phyloP scores from a whole-genome alignment of 2,797 vertebrate species.

The Trachops cirrhosus region DNA sequence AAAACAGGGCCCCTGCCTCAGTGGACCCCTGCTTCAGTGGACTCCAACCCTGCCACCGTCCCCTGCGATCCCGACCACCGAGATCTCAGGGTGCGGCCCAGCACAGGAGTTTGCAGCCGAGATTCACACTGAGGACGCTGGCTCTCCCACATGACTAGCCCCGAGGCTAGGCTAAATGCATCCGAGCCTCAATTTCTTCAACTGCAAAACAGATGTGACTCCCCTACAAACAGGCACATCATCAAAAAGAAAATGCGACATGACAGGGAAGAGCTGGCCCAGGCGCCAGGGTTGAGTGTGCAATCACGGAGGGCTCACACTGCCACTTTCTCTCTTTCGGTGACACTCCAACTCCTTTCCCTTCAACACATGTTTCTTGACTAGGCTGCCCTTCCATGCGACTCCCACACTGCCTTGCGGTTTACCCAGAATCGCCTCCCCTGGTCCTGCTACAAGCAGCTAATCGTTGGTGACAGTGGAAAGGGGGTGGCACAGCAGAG shows the following conservation, averaged over 20 bases:
- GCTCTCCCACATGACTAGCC: not conserved
- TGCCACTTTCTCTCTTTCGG: not conserved
- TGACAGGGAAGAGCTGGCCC: not conserved
- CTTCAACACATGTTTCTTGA: not conserved
- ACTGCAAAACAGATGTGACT: not conserved
- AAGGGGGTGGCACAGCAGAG: not conserved
- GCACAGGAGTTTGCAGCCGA: not conserved
- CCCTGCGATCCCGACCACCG: not conserved
- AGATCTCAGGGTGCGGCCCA: not conserved
- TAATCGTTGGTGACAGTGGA: too few relatives aligned
- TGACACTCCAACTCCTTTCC: not conserved
- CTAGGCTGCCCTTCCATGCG: not conserved
- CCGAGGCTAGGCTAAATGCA: not conserved
- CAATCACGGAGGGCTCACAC: not conserved
- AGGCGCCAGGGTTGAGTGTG: not conserved
- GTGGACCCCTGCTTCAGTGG: not conserved
- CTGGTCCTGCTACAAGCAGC: not conserved
- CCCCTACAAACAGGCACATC: not conserved
- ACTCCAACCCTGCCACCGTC: not conserved
- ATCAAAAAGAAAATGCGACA: not conserved
- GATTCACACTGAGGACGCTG: not conserved
- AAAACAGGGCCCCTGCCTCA: not conserved
- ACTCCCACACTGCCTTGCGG: not conserved
- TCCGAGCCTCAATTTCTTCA: not conserved
- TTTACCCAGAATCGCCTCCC: not conserved